Evolutionary conservation across 2,888 invertebrate genomes (phyloP).

Genomic region (Monoplex corrugatus): DNA sequence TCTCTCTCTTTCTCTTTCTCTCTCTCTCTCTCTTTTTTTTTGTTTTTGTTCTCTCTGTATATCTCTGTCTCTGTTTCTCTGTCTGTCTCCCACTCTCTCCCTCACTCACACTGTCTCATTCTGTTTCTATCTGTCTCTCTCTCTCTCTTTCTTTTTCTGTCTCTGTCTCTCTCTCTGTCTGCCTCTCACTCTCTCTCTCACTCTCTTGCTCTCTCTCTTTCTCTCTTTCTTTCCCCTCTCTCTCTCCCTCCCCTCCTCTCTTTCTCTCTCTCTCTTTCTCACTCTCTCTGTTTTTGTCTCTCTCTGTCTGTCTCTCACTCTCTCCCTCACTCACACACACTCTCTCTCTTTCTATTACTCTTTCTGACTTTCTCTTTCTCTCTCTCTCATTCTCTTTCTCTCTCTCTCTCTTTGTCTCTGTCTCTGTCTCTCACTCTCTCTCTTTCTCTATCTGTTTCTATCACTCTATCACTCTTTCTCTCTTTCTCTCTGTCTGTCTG

Average conservation of each 20-base stretch:
- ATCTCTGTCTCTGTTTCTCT: background rate
- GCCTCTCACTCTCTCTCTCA: background rate
- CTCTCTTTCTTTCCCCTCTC: conserved; percentile 8
- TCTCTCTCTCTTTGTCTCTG: too few relatives aligned
- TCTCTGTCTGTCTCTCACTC: too few relatives aligned
- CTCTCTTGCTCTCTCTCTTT: background rate
- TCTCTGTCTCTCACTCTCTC: too few relatives aligned
- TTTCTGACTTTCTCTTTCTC: too few relatives aligned
- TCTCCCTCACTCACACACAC: background rate
- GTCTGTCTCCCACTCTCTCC: background rate
- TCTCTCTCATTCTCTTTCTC: too few relatives aligned
- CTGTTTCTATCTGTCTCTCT: too few relatives aligned
- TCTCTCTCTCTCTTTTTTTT: conserved; percentile 6
- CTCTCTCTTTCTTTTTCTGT: too few relatives aligned
- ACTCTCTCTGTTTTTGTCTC: too few relatives aligned
- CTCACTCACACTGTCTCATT: too few relatives aligned
- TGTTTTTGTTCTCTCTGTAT: background rate
- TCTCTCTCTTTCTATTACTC: too few relatives aligned
- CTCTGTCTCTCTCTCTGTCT: background rate
- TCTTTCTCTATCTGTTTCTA: too few relatives aligned
- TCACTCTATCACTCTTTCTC: too few relatives aligned
- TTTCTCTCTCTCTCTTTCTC: background rate
- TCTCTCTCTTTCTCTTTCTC: background rate
- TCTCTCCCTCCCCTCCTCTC: background rate
- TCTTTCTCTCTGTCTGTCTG: background rate